Percentiles rank a stretch among this genome's conserved stretches.
Evolutionary conservation across 2,888 invertebrate species (phyloP).

Genomic region (Bedellia somnulentella): DNA sequence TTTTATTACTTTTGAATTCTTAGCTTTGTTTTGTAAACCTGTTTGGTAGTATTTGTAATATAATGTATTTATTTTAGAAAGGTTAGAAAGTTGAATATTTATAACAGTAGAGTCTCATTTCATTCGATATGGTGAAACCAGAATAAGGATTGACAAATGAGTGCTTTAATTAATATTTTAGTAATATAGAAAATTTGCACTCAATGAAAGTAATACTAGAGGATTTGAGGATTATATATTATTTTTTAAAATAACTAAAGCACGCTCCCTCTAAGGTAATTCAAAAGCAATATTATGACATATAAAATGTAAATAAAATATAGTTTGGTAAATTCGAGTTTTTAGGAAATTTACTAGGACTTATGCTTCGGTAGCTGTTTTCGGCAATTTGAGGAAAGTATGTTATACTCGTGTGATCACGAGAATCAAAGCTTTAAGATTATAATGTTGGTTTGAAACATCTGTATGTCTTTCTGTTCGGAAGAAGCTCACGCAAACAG

Average conservation of each 20-base stretch:
- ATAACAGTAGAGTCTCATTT: too few species aligned
- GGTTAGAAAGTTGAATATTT: slow-evolving; percentile 47
- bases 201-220: slow-evolving; percentile 36
- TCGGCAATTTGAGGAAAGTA: slow-evolving; percentile 32
- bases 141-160: slow-evolving; percentile 43
- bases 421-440: slow-evolving; percentile 58
- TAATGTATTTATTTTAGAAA: slow-evolving; percentile 40
- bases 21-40: too few species aligned
- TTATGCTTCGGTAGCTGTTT: slow-evolving; percentile 47
- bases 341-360: slow-evolving; percentile 54
- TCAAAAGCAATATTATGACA: slow-evolving; percentile 61
- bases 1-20: too few species aligned
- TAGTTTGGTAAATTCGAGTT: slow-evolving; percentile 58
- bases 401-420: slow-evolving; percentile 45
- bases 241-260: slow-evolving; percentile 35
- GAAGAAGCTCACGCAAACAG: too few species aligned
- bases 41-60: slow-evolving; percentile 36
- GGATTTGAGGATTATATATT: slow-evolving; percentile 52
- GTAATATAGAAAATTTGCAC: slow-evolving; percentile 41
- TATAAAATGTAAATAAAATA: slow-evolving; percentile 55
- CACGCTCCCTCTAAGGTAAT: slow-evolving; percentile 56
- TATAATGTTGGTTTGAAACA: slow-evolving; percentile 26
- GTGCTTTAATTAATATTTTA: slow-evolving; percentile 52
- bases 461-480: too few species aligned
- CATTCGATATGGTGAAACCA: too few species aligned